phyloP scores from a whole-genome alignment of 1,140 invertebrate genomes.

The Drosophila prosaltans region DNA sequence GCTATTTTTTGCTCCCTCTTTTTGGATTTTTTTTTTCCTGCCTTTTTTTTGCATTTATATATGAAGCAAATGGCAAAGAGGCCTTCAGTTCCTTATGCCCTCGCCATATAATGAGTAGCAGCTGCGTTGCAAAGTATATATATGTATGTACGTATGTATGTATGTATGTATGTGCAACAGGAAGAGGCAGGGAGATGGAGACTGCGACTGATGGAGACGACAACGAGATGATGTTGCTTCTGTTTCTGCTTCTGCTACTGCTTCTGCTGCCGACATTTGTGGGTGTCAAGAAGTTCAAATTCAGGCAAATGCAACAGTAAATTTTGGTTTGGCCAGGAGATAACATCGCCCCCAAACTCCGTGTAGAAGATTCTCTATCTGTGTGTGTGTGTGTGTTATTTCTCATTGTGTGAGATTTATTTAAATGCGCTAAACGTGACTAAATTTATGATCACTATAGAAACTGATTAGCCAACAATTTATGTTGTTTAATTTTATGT shows the following conservation, averaged over 20 bases:
- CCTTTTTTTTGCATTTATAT: constrained; percentile 10
- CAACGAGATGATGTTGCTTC: constrained; percentile 1
- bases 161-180: constrained; percentile 52
- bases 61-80: constrained; percentile 19
- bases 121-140: constrained; percentile 39
- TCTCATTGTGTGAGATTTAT: constrained; percentile 51
- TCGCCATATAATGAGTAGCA: constrained; percentile 67
- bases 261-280: constrained; percentile 63
- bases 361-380: not conserved
- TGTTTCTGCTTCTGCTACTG: constrained; percentile 18
- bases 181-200: constrained; percentile 46
- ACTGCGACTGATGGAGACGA: constrained; percentile 14
- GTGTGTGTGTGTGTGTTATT: constrained; percentile 7
- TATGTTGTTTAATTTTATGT: constrained; percentile 69
- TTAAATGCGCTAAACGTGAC: constrained; percentile 57
- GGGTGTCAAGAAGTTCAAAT: constrained; percentile 75
- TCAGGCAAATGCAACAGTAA: constrained; percentile 70
- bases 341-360: constrained; percentile 48
- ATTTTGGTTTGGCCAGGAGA: constrained; percentile 74
- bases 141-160: not conserved
- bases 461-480: constrained; percentile 66
- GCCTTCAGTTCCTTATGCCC: constrained; percentile 43
- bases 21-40: not conserved
- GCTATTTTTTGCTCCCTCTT: constrained; percentile 15
- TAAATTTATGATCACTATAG: too few relatives aligned